These are phyloP conservation scores for Desmodus rotundus DNA, from an alignment of 2,113 vertebrate species.

Conservation along the genomic window DNA sequence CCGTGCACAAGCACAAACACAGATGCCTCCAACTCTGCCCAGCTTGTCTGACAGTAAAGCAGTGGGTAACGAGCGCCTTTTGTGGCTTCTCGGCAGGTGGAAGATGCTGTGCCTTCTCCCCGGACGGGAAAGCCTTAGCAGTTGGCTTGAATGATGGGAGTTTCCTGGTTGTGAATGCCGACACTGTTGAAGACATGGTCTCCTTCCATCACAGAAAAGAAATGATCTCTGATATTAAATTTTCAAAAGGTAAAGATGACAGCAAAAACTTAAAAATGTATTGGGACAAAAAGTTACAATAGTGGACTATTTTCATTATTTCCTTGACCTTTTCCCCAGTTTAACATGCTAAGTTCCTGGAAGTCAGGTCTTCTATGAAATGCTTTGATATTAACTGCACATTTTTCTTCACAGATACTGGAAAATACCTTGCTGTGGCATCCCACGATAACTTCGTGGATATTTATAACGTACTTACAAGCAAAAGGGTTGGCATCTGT, in stretches of 20 bases:
- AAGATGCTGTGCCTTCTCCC: constrained; percentile 96
- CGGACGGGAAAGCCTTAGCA: constrained; percentile 95
- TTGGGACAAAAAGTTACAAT: neutral
- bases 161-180: constrained; percentile 97
- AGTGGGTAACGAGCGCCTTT: neutral
- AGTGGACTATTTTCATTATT: neutral
- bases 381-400: constrained; percentile 9
- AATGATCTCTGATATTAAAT: constrained; percentile 96
- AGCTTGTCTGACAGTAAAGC: neutral
- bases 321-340: neutral
- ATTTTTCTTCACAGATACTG: constrained; percentile 85
- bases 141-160: constrained; percentile 97
- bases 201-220: constrained; percentile 97
- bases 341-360: neutral
- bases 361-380: neutral
- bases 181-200: constrained; percentile 98
- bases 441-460: constrained; percentile 99
- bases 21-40: neutral
- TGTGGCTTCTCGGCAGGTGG: constrained; percentile 82
- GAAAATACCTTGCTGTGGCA: constrained; percentile 96
- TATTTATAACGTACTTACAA: constrained; percentile 97
- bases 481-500: constrained; percentile 97
- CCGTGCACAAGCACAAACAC: rapidly evolving
- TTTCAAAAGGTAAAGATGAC: constrained; percentile 89
- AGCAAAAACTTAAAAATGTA: neutral